These are phyloP conservation scores for Carassius carassius DNA, from an alignment of 2,113 vertebrate genomes.

Conservation along the genomic window DNA sequence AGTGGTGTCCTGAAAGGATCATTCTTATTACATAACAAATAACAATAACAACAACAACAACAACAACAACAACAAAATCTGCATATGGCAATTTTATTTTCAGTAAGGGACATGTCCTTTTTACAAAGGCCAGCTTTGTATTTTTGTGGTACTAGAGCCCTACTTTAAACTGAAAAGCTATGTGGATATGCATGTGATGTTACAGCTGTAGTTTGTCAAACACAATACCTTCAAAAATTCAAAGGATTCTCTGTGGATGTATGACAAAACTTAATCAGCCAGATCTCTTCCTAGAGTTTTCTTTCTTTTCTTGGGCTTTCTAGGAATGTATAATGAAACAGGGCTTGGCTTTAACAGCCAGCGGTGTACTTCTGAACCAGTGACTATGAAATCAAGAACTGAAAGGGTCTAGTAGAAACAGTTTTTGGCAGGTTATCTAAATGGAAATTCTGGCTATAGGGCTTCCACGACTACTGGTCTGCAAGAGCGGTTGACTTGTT, in stretches of 20 bases:
- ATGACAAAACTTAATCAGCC: not conserved
- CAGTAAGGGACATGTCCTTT: not conserved
- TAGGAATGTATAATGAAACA: not conserved
- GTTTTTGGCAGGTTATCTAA: conserved; percentile 6
- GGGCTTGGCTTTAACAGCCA: not conserved
- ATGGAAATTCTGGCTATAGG: conserved; percentile 5
- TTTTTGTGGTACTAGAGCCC: not conserved
- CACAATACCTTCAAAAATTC: not conserved
- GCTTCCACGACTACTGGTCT: not conserved
- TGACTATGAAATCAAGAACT: not conserved
- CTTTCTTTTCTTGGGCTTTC: not conserved
- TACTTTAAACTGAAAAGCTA: not conserved
- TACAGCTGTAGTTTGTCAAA: not conserved
- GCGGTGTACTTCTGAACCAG: not conserved
- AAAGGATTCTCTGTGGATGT: not conserved
- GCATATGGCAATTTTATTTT: not conserved
- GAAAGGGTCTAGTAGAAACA: not conserved
- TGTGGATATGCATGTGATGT: not conserved
- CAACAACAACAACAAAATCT: not conserved
- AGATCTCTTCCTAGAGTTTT: not conserved
- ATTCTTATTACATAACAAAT: not conserved
- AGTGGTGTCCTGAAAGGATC: not conserved
- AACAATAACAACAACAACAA: not conserved
- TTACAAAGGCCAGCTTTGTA: not conserved
- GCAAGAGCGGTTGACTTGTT: not conserved